These are phyloP conservation scores for Rhinogobius similis DNA, from an alignment of 2,113 vertebrate species.

Conservation along the genomic window DNA sequence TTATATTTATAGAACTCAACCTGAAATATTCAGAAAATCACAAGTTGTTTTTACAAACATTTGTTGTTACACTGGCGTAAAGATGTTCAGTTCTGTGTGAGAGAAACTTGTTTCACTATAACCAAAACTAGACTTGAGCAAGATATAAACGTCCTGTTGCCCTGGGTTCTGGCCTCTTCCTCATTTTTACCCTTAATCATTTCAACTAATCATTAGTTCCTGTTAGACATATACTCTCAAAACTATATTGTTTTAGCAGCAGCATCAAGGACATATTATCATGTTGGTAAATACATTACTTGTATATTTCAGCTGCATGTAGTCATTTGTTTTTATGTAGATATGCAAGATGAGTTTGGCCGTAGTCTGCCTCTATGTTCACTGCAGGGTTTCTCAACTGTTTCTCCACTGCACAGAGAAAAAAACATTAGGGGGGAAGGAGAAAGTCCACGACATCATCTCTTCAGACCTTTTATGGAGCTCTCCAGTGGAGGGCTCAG, in stretches of 20 bases:
- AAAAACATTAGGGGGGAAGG: constrained; percentile 36
- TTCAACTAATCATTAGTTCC: neutral
- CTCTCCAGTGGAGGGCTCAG: constrained; percentile 74
- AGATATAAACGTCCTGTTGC: constrained; percentile 25
- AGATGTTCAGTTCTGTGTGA: constrained; percentile 5
- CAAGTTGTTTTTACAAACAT: neutral
- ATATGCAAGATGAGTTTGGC: constrained; percentile 67
- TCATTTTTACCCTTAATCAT: neutral
- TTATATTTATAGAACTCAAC: constrained; percentile 1
- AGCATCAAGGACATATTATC: constrained; percentile 13
- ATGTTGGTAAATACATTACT: constrained; percentile 40
- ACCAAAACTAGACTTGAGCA: constrained; percentile 31
- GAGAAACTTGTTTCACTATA: constrained; percentile 29
- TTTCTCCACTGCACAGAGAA: constrained; percentile 29
- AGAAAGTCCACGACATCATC: constrained; percentile 74
- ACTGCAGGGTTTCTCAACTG: constrained; percentile 51
- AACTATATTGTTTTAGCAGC: neutral
- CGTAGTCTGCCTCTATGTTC: constrained; percentile 46
- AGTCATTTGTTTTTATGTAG: constrained; percentile 65
- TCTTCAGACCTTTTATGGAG: constrained; percentile 81
- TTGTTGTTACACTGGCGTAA: too few species aligned
- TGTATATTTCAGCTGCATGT: constrained; percentile 55
- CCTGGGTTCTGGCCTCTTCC: neutral
- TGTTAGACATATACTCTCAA: neutral
- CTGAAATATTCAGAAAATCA: too few species aligned